These are phyloP conservation scores for Drosophila vallismaia DNA, from an alignment of 2,888 invertebrate genomes.

Conservation along the genomic window DNA sequence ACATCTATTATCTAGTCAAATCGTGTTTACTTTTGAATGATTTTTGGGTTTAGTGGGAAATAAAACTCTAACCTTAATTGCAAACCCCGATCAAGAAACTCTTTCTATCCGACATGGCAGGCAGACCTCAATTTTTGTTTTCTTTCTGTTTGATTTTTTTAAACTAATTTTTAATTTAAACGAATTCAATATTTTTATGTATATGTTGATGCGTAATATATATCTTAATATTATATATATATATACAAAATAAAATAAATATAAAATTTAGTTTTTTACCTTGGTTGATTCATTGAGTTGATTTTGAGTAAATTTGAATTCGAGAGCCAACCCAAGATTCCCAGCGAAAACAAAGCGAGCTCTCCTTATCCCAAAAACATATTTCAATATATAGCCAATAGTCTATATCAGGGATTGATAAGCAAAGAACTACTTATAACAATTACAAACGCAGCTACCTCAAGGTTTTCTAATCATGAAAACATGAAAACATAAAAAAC, in stretches of 20 bases:
- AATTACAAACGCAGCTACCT: conserved; percentile 62
- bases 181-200: conserved; percentile 62
- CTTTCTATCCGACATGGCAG: conserved; percentile 18
- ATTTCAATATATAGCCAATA: conserved; percentile 11
- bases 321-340: neutral
- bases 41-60: conserved; percentile 11
- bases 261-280: conserved; percentile 51
- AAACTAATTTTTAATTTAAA: conserved; percentile 42
- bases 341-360: conserved; percentile 19
- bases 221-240: conserved; percentile 45
- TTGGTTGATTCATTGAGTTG: conserved; percentile 43
- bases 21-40: conserved; percentile 43
- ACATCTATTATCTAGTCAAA: conserved; percentile 62
- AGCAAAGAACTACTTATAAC: conserved; percentile 39
- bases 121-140: conserved; percentile 27
- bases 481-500: conserved; percentile 26
- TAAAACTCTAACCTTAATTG: conserved; percentile 12
- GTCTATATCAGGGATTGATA: conserved; percentile 60
- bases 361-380: conserved; percentile 39
- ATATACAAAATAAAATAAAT: conserved; percentile 60
- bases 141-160: conserved; percentile 39
- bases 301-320: neutral
- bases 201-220: conserved; percentile 57
- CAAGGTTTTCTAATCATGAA: conserved; percentile 57
- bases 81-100: conserved; percentile 14